phyloP scores from a whole-genome alignment of 2,797 vertebrate species.

The Ficedula albicollis region DNA sequence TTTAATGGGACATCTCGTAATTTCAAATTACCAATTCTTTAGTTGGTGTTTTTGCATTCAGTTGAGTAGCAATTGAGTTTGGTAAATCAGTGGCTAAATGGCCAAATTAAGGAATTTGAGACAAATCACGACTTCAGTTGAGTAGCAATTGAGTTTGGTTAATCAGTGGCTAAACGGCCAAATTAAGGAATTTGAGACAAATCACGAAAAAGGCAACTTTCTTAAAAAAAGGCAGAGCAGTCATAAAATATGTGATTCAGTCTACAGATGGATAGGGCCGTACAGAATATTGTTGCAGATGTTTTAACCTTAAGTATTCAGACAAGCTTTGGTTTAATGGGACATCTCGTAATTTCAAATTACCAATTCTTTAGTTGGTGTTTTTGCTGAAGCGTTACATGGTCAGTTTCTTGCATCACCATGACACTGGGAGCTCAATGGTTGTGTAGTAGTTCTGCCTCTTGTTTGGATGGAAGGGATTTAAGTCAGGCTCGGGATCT shows the following conservation, averaged over 20 bases:
- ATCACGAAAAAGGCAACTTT: not conserved
- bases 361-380: not conserved
- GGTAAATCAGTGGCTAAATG: not conserved
- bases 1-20: not conserved
- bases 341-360: not conserved
- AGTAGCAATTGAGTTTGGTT: accelerated
- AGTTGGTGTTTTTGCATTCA: no score
- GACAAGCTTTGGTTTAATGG: not conserved
- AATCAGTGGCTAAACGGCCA: not conserved
- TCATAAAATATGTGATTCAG: not conserved
- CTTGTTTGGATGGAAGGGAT: not conserved
- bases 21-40: not conserved
- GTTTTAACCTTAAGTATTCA: not conserved
- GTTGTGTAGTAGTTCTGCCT: not conserved
- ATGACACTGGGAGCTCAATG: not conserved
- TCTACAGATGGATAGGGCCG: not conserved
- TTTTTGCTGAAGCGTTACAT: not conserved
- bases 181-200: not conserved
- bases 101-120: not conserved
- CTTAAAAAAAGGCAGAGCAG: not conserved
- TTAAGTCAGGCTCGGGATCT: not conserved
- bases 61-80: accelerated
- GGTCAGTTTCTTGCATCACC: accelerated
- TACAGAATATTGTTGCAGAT: not conserved
- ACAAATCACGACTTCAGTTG: not conserved